Evolutionary conservation across 2,113 vertebrate genomes (phyloP).

Genomic region (Micromys minutus): DNA sequence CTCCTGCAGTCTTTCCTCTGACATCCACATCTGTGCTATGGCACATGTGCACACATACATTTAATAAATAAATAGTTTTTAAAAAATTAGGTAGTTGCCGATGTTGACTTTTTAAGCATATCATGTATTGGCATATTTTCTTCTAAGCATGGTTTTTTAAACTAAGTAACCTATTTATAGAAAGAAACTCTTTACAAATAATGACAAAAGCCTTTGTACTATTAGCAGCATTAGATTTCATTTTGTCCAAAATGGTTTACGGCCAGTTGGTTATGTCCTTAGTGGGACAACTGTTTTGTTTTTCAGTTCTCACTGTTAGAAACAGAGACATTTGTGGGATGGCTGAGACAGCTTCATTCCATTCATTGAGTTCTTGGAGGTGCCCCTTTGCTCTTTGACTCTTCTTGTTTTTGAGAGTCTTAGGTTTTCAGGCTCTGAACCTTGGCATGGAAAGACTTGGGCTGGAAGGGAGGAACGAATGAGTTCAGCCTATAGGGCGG

Average conservation of each 20-base stretch:
- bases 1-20: background rate
- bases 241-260: too few relatives aligned
- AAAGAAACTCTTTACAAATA: background rate
- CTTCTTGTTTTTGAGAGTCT: background rate
- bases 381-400: background rate
- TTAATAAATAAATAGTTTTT: background rate
- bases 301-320: conserved; percentile 23
- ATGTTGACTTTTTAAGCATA: conserved; percentile 21
- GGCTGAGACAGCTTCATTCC: background rate
- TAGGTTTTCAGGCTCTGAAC: background rate
- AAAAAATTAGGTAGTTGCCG: background rate
- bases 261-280: background rate
- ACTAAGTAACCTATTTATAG: background rate
- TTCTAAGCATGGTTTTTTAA: background rate
- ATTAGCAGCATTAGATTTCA: background rate
- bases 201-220: background rate
- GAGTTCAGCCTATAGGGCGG: background rate
- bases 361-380: background rate
- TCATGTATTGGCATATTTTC: background rate
- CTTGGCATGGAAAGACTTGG: background rate
- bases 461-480: background rate
- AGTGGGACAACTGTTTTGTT: too few relatives aligned
- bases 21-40: too few relatives aligned
- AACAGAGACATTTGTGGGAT: background rate
- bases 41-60: background rate